phyloP scores from a whole-genome alignment of 2,797 vertebrate genomes.

The Myotis findleyi region DNA sequence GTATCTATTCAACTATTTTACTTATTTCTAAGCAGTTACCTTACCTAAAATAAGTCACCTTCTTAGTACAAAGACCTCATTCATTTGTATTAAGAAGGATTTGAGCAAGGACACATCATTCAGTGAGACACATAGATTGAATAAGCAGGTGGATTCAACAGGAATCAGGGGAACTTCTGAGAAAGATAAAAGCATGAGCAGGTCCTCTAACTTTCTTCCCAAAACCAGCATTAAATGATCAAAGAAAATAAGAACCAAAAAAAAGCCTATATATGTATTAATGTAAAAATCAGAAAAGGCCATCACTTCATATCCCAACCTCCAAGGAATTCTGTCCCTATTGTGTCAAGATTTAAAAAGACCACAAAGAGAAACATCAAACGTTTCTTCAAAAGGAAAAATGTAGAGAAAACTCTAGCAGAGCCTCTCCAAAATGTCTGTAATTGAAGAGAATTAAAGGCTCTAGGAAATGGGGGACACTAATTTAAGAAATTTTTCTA shows the following conservation, averaged over 20 bases:
- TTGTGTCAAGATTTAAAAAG: constrained; percentile 9
- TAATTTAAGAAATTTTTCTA: not conserved
- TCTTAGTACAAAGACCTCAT: not conserved
- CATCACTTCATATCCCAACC: not conserved
- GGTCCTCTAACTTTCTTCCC: not conserved
- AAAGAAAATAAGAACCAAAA: not conserved
- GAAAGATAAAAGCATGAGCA: not conserved
- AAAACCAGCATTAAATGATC: not conserved
- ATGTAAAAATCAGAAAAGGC: not conserved
- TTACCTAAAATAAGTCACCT: not conserved
- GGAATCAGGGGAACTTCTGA: not conserved
- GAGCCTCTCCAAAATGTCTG: not conserved
- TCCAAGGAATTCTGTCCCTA: not conserved
- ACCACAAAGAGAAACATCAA: not conserved
- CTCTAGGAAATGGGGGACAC: not conserved
- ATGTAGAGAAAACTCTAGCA: not conserved
- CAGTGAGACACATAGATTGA: not conserved
- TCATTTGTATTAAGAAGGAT: not conserved
- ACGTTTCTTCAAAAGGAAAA: constrained; percentile 24
- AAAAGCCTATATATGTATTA: not conserved
- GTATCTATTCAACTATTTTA: not conserved
- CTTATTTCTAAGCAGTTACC: not conserved
- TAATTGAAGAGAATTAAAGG: not conserved
- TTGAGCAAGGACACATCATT: not conserved
- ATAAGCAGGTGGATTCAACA: not conserved